Evolutionary conservation across 2,888 invertebrate species (phyloP), one percentile per base, ranked within the genome.

Genomic region (Phyllotreta cruciferae): DNA sequence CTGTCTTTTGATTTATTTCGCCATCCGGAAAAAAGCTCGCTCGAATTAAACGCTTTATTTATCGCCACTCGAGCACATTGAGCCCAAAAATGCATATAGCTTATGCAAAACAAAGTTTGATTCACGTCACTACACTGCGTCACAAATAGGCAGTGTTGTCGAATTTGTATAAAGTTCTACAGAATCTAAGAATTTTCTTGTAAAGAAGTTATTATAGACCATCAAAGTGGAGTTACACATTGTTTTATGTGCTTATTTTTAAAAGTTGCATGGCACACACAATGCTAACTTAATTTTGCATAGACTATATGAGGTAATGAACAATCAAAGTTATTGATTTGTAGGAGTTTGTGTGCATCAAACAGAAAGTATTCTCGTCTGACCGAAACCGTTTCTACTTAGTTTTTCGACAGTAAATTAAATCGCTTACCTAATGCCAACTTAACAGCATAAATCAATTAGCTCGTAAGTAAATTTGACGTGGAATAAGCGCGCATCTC

Each of bases 1-100:
- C 63, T 66, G 69, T 60, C 69, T 73, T 73, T 73, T 69, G 69
- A 74, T 75, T 72, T 72, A 74, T 73, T 72, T 64, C 47, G 60
- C 47, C 56, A 52, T 50, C 10, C 57, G 60, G 42, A 64, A 60
- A 56, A 53, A 57, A 34, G 13, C 13, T 11, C 38, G 24, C n/a
- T 13, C 50, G 41, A 6, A 41, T 58, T 50, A 58, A 50, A 41
- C 38, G 8, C 6, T 39, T 58, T 47, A 44, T 13, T 47, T 10
- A 37, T 55, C 13, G 11, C 35, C 35, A 55, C 37, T 34, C 42
- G 52, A 49, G 13, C 9, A 10, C 47, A 10, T 11, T 38, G 6
- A 38, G 38, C 6, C 6, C 6, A 38, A 7, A 7, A 38, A 38
- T 7, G 38, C 8, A 6, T 38, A 38, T 38, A 38, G n/a, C n/a